Evolutionary conservation across 2,888 invertebrate species (phyloP).

Genomic region (Agapostemon virescens): DNA sequence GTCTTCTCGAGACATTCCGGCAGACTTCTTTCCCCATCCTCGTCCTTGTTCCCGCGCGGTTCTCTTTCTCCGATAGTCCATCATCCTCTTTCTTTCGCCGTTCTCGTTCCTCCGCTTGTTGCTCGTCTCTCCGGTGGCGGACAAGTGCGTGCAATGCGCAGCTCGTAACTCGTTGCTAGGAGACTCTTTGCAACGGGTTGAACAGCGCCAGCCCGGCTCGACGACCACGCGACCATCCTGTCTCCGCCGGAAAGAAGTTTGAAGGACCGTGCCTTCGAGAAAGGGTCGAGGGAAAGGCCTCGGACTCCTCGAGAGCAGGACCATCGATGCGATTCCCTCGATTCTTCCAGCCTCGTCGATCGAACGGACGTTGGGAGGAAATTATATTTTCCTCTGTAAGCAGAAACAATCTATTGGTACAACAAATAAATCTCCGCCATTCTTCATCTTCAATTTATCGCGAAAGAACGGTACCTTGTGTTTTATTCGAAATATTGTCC

Average conservation of each 20-base stretch:
- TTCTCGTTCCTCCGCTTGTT: conserved; percentile 32
- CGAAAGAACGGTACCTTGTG: too few species aligned
- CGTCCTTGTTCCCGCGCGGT: conserved; percentile 11
- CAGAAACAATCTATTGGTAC: too few species aligned
- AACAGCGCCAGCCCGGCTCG: not conserved
- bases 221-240: not conserved
- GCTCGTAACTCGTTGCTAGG: conserved; percentile 41
- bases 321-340: not conserved
- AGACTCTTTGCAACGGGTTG: not conserved
- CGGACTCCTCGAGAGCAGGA: not conserved
- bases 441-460: too few species aligned
- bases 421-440: too few species aligned
- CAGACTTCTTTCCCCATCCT: conserved; percentile 27
- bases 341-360: not conserved
- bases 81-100: conserved; percentile 31
- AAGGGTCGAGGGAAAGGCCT: not conserved
- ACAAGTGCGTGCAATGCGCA: conserved; percentile 44
- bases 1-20: conserved; percentile 43
- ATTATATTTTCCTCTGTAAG: too few species aligned
- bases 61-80: conserved; percentile 9
- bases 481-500: too few species aligned
- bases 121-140: conserved; percentile 12
- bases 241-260: not conserved
- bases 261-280: not conserved
- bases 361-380: not conserved